A percentile compares a stretch with the other conserved stretches of the same genome.
Conservation (phyloP, 2,888 invertebrate genomes). For the Megalurothrips usitatus region DNA sequence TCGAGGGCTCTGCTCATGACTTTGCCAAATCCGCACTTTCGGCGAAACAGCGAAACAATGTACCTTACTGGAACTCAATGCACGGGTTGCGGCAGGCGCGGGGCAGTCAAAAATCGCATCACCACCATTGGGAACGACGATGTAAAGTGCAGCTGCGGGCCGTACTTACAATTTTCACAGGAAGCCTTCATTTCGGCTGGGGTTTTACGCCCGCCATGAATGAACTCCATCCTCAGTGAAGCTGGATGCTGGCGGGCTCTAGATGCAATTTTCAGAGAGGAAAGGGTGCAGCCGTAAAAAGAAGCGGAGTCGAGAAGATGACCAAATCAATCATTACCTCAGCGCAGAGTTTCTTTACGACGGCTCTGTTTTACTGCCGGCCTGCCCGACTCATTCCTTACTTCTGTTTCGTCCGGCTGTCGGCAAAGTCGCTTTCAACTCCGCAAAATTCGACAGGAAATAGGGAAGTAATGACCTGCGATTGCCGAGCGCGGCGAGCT, state of each 20-base stretch:
- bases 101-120: no score
- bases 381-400: not conserved
- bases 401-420: not conserved
- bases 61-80: no score
- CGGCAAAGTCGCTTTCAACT: not conserved
- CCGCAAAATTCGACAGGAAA: conserved; percentile 9
- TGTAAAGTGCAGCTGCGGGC: no score
- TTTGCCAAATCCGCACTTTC: no score
- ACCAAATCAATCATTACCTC: conserved; percentile 6
- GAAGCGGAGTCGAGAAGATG: not conserved
- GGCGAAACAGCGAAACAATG: no score
- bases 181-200: no score
- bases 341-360: not conserved
- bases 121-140: no score
- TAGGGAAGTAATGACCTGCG: not conserved
- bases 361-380: not conserved
- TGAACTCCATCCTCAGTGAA: not conserved
- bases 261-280: not conserved
- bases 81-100: no score
- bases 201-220: not conserved
- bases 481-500: not conserved
- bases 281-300: not conserved
- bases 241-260: no score
- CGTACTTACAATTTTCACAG: no score
- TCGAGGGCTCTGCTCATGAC: no score